Conservation (phyloP, 2,797 vertebrate species). For the Zalophus californianus region DNA sequence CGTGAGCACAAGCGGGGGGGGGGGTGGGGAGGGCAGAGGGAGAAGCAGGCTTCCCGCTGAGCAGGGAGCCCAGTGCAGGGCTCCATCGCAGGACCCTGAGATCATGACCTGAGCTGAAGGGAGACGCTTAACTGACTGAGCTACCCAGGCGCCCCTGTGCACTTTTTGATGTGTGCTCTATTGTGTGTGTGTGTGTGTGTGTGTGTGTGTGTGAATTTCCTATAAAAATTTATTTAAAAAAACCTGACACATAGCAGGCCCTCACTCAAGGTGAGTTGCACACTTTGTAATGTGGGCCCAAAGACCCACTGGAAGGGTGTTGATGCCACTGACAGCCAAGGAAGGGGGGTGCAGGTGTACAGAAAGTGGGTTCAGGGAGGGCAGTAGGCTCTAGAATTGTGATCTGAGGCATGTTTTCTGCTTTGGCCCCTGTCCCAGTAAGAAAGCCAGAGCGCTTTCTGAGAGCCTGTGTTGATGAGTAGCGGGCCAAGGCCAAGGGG, state of each 20-base stretch:
- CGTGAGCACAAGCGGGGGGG: neutral
- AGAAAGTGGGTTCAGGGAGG: slow-evolving; percentile 9
- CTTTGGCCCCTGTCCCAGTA: slow-evolving; percentile 32
- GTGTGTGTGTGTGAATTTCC: neutral
- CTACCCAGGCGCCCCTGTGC: neutral
- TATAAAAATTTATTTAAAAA: neutral
- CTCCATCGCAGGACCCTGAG: neutral
- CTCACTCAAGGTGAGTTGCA: neutral
- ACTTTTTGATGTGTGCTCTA: neutral
- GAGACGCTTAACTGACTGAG: neutral
- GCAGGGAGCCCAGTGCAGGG: neutral
- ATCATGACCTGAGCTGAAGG: neutral
- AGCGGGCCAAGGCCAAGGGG: neutral
- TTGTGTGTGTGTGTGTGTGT: neutral
- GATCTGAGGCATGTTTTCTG: slow-evolving; percentile 29
- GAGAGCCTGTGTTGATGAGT: neutral
- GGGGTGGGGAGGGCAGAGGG: neutral
- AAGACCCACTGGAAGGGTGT: neutral
- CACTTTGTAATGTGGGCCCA: slow-evolving; percentile 10
- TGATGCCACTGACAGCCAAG: slow-evolving; percentile 28
- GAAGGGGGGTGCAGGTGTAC: neutral
- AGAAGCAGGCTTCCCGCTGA: neutral
- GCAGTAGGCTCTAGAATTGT: slow-evolving; percentile 14
- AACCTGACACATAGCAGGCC: neutral
- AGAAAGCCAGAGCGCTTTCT: slow-evolving; percentile 22